Conservation (phyloP, 2,888 invertebrate genomes). For the Neuroscelio doddi region DNA sequence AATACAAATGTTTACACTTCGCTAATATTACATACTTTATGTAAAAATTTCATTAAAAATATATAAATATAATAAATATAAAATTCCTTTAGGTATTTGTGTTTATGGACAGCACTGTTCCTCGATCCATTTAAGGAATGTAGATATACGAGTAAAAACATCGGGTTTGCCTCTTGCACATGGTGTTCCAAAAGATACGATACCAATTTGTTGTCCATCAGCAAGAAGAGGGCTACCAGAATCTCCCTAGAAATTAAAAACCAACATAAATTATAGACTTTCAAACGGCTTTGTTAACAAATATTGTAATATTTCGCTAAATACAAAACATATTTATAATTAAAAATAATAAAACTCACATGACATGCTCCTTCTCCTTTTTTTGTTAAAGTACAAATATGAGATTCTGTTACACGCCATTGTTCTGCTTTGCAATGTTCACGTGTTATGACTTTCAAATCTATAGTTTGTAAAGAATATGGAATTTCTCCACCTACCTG, state of each 20-base stretch:
- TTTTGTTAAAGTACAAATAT: slow-evolving; percentile 61
- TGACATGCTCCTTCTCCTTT: slow-evolving; percentile 63
- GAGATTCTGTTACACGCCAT: slow-evolving; percentile 36
- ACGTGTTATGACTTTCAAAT: slow-evolving; percentile 20
- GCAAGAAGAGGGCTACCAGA: slow-evolving; percentile 53
- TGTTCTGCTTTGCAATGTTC: slow-evolving; percentile 12
- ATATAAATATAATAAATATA: too few relatives aligned
- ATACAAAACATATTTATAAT: too few relatives aligned
- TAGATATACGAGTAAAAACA: slow-evolving; percentile 51
- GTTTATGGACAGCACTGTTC: slow-evolving; percentile 6
- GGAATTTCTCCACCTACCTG: slow-evolving; percentile 38
- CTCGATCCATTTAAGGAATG: slow-evolving; percentile 48
- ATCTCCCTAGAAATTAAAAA: slow-evolving; percentile 41
- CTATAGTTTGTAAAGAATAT: slow-evolving; percentile 52
- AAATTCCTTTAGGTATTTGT: too few relatives aligned
- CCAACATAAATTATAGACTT: too few relatives aligned
- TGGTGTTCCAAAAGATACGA: slow-evolving; percentile 55
- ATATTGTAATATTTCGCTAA: too few relatives aligned
- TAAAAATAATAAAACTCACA: too few relatives aligned
- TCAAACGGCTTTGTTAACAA: too few relatives aligned
- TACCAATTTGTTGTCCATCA: slow-evolving; percentile 53
- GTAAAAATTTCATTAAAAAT: too few relatives aligned
- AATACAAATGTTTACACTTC: too few relatives aligned
- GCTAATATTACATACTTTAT: too few relatives aligned
- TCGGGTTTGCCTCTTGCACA: slow-evolving; percentile 54